These are phyloP conservation scores for Cylas formicarius DNA, from an alignment of 1,140 invertebrate species.

Conservation along the genomic window DNA sequence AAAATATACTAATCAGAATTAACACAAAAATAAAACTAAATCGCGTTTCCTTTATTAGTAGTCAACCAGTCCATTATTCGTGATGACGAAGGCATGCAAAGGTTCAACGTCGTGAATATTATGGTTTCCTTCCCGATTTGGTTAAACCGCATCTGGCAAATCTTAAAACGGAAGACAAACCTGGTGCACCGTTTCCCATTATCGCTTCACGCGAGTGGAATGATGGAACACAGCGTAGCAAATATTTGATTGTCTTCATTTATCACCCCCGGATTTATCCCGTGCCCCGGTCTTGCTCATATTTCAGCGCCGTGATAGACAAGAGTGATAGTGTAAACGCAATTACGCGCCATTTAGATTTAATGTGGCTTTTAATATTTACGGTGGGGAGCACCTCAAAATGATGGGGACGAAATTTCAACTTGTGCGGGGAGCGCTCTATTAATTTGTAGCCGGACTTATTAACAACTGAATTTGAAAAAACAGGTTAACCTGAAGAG, in stretches of 20 bases:
- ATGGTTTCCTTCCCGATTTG: no score
- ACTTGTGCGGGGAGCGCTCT: not conserved
- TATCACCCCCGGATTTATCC: slow-evolving; percentile 34
- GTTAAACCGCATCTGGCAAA: no score
- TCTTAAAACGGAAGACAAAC: no score
- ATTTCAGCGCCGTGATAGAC: slow-evolving; percentile 34
- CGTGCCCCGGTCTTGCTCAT: slow-evolving; percentile 31
- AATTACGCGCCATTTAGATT: slow-evolving; percentile 37
- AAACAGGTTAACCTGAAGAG: no score
- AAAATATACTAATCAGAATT: no score
- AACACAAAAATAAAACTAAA: no score
- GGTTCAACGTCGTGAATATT: no score
- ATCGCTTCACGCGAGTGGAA: no score
- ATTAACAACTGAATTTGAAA: not conserved
- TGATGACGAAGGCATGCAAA: no score
- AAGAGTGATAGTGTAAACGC: slow-evolving; percentile 33
- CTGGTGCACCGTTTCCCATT: no score
- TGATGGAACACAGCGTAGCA: slow-evolving; percentile 15
- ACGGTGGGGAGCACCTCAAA: slow-evolving; percentile 17
- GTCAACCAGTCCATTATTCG: no score
- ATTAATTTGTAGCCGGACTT: slow-evolving; percentile 3
- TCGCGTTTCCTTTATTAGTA: no score
- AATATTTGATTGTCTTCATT: slow-evolving; percentile 36
- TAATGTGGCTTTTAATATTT: slow-evolving; percentile 38
- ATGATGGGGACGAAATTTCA: not conserved